Evolutionary conservation across 2,113 vertebrate species (phyloP).

Genomic region (Holacanthus passer): DNA sequence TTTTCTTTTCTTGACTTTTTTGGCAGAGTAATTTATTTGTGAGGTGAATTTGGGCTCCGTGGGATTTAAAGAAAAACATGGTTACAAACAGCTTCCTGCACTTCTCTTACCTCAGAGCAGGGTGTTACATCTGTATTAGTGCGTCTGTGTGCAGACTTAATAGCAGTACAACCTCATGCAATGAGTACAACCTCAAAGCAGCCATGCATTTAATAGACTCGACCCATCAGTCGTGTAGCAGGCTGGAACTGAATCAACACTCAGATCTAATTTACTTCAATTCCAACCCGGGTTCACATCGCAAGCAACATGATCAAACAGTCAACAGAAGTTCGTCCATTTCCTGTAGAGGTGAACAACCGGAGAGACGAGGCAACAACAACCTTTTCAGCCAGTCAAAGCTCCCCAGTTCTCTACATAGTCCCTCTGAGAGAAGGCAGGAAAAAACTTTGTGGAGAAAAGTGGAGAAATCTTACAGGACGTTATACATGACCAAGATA

Average conservation of each 20-base stretch:
- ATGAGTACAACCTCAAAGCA: neutral
- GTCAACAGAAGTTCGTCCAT: neutral
- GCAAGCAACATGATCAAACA: neutral
- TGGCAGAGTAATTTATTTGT: slow-evolving; percentile 37
- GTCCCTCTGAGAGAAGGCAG: neutral
- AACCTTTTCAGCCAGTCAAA: neutral
- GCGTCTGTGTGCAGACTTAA: neutral
- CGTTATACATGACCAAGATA: neutral
- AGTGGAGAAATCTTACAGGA: neutral
- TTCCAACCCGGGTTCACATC: neutral
- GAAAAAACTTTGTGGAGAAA: neutral
- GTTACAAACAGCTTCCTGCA: neutral
- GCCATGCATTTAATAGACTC: slow-evolving; percentile 38
- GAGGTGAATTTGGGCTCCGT: slow-evolving; percentile 14
- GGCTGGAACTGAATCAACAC: neutral
- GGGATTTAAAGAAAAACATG: slow-evolving; percentile 23
- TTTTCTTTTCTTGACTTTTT: slow-evolving; percentile 22
- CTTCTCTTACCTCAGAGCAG: neutral
- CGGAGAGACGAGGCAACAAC: neutral
- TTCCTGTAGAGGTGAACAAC: neutral
- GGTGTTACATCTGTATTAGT: neutral
- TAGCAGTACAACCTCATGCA: neutral
- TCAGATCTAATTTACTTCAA: slow-evolving; percentile 19
- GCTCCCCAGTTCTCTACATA: neutral
- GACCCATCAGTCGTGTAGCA: slow-evolving; percentile 18